Percentiles rank a stretch among this genome's conserved stretches.
Conservation (phyloP, 2,888 invertebrate species). For the Thecophora atra region DNA sequence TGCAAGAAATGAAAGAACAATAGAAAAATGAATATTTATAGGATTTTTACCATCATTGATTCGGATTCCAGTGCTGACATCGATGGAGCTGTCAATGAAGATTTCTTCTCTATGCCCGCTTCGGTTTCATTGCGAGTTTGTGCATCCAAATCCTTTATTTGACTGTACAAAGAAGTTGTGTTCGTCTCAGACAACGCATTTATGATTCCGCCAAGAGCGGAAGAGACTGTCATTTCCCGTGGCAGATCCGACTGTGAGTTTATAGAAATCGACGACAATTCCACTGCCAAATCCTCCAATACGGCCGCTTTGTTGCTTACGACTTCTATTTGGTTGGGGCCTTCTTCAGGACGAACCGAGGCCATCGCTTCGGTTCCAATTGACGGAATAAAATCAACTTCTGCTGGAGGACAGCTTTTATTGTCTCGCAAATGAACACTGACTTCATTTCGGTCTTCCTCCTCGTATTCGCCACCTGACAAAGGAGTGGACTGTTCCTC, state of each 20-base stretch:
- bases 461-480: conserved; percentile 35
- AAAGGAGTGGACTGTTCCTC: conserved; percentile 53
- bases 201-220: conserved; percentile 54
- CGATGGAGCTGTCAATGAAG: conserved; percentile 1
- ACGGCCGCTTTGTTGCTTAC: neutral
- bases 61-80: conserved; percentile 21
- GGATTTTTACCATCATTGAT: conserved; percentile 27
- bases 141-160: conserved; percentile 22
- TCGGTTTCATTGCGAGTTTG: neutral
- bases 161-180: conserved; percentile 47
- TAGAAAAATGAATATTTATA: neutral
- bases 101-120: neutral
- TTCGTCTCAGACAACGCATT: conserved; percentile 55
- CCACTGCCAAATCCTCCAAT: conserved; percentile 59
- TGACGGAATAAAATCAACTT: neutral
- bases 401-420: neutral
- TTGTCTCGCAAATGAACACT: neutral
- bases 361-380: neutral
- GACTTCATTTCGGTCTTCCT: neutral
- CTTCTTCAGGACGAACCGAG: neutral
- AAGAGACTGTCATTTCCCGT: conserved; percentile 55
- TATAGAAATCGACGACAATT: conserved; percentile 64
- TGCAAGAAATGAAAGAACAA: neutral
- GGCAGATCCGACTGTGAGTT: conserved; percentile 55
- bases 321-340: neutral